Evolutionary conservation across 2,888 invertebrate genomes (phyloP), one percentile per base, ranked within the genome.

Genomic region (Muscina levida): DNA sequence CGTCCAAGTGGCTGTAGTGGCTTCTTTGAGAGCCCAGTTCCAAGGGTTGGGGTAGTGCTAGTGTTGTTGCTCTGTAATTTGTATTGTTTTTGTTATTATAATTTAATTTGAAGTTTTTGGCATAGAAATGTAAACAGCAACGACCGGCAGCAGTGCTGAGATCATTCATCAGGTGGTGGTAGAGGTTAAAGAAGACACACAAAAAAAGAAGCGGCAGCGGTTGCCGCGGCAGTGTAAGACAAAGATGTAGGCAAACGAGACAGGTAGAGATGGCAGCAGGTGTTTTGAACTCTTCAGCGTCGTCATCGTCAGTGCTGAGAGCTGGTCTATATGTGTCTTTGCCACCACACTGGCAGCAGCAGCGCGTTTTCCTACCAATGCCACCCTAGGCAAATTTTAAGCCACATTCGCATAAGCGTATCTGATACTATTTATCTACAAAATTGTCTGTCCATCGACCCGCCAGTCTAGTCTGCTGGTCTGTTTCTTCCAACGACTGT

Each of bases 291-390:
- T 76, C 57, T 79, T 37, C 48, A 59, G 17, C 19, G 11, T 59
- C 26, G 73, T 42, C 24, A 15, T 66, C 48, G 24, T 72, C 13
- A 42, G 37, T 48, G 1, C 37, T 77, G 77, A 82, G 80, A 85
- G 84, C 86, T 83, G 86, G 86, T 85, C 86, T 31, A 3, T 31
- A 31, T 31, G 8, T 31, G 85, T 83, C 85, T 86, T 88, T 88
- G 86, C 85, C 86, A 87, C 87, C 87, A 87, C 24, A 53, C 22
- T 11, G 53, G 53, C 22, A 22, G 48, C 5, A 19, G 6, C 1
- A 24, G 24, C 8, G 53, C n/a, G 2, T 13, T 13, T 53, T 31
- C 31, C 31, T 8, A 3, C 31, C 8, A 3, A 31, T 31, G 31
- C 8, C 31, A 31, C 31, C 31, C 31, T 31, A 31, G 31, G 31